Evolutionary conservation across 2,888 invertebrate species (phyloP), one percentile per base, ranked within the genome.

Genomic region (Nysson spinosus): DNA sequence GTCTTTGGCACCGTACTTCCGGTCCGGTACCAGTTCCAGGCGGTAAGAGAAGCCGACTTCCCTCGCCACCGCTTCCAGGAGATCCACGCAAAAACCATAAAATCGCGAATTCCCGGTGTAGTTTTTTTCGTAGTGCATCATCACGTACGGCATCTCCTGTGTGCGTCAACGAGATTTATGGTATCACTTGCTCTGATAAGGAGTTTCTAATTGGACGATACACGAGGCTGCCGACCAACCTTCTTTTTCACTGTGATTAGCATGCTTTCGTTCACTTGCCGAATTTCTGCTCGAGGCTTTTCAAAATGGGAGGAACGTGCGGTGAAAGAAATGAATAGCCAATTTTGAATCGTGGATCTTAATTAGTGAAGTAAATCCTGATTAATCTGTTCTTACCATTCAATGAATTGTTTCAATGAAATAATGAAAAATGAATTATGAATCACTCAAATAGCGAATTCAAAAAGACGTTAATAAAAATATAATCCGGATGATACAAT

Each of bases 1-100:
- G 81, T 92, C 89, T 70, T 88, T 88, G 39, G 91, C 91, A 32
- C 92, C 92, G 83, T 92, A 92, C 82, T 93, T 92, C 69, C 91
- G 88, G 85, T 93, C 93, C 2, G 93, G 92, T 22, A 92, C 93
- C 69, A 93, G 88, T 80, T 93, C 92, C 79, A 93, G 85, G 58
- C 92, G 90, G 85, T 93, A 94, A 76, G 92, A 91, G 86, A 93
- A 93, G 42, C 93, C 93, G 28, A 93, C 90, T 80, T 92, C 89
- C 69, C 89, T 89, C 1, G 93, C 91, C 74, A 94, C 90, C 57
- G 90, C 89, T 80, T 92, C 91, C 77, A 94, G 88, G 39, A 94
- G 89, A 85, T 95, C 94, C 68, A 94, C 92, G 87, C 94, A 94
- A 87, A 94, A 95, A 47, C 94, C 94, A 86, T 92, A 93, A 88